Base-by-base conservation (phyloP, 2,888 invertebrate genomes). In the Parthenolecanium corni region DNA sequence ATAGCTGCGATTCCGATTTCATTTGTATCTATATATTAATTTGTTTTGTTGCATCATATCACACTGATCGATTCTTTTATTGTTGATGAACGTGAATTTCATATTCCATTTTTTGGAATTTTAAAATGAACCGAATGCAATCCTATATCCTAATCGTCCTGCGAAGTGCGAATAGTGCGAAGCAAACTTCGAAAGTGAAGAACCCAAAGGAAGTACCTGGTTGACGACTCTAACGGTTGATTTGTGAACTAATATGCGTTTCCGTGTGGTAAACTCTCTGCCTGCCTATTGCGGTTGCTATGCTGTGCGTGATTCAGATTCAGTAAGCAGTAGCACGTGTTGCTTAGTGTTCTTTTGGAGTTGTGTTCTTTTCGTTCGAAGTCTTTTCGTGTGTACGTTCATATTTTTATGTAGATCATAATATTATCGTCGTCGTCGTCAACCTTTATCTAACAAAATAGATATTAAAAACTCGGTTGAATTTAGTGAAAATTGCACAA, bases 291-390 rank as follows among this genome's bases (percentile, higher is more conserved):
- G 44, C 20, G 18, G 6, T 16, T 23, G 16, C 42, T 2, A n/a
- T n/a, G n/a, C n/a, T n/a, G n/a, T n/a, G 56, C 56, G 44, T 24
- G 20, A n/a, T n/a, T n/a, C n/a, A 42, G 14, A 49, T 14, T 56
- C 56, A 56, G 56, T 56, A 56, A 21, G 56, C 40, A 42, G 56
- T 56, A 56, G 24, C 56, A 56, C 56, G 56, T 56, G 56, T 56
- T 56, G 56, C 56, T 21, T 24, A 24, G 42, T 21, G 12, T 12
- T 44, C n/a, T 31, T 56, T 9, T 38, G 44, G 46, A 44, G 24
- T 25, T 21, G 9, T 4, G 44, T 21, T 49, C 21, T 1, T n/a
- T n/a, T 38, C 23, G 53, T 20, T 38, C 9, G 9, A 31, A 31
- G 4, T 31, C 4, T 31, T 6, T 31, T 31, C 31, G 31, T 9